phyloP scores from a whole-genome alignment of 2,797 vertebrate species.

The Acrossocheilus wenchowensis region DNA sequence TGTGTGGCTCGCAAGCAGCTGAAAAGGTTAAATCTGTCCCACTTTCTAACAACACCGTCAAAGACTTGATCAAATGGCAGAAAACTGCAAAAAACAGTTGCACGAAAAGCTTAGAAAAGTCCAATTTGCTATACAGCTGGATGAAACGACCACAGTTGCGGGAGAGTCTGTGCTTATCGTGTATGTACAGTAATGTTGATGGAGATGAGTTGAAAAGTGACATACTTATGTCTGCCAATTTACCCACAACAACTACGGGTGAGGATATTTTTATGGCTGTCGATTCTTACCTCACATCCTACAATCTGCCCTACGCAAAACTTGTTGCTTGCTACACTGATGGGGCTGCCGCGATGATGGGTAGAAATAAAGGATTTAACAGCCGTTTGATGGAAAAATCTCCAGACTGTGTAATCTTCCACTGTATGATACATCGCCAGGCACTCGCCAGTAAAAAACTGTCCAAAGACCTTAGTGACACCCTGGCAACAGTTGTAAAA shows the following conservation, averaged over 20 bases:
- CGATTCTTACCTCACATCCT: constrained; percentile 34
- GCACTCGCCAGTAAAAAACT: constrained; percentile 46
- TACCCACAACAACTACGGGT: background rate
- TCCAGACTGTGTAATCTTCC: constrained; percentile 16
- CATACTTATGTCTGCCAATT: background rate
- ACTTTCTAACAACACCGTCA: no score
- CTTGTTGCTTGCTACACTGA: constrained; percentile 45
- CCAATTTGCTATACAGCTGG: background rate
- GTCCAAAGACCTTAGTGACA: constrained; percentile 30
- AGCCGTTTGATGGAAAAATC: constrained; percentile 50
- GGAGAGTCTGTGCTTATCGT: background rate
- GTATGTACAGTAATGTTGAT: background rate
- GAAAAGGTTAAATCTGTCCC: no score
- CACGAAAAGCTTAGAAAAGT: no score
- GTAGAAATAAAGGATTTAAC: constrained; percentile 55
- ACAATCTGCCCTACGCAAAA: constrained; percentile 42
- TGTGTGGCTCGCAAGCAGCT: no score
- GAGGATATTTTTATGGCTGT: constrained; percentile 30
- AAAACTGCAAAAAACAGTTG: no score
- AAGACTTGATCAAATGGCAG: no score
- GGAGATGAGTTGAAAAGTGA: background rate
- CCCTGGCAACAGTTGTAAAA: constrained; percentile 53
- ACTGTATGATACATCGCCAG: constrained; percentile 46
- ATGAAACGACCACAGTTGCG: background rate
- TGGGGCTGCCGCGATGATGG: constrained; percentile 45